Base-by-base conservation (phyloP, 1,140 invertebrate species). In the Cotesia typhae region DNA sequence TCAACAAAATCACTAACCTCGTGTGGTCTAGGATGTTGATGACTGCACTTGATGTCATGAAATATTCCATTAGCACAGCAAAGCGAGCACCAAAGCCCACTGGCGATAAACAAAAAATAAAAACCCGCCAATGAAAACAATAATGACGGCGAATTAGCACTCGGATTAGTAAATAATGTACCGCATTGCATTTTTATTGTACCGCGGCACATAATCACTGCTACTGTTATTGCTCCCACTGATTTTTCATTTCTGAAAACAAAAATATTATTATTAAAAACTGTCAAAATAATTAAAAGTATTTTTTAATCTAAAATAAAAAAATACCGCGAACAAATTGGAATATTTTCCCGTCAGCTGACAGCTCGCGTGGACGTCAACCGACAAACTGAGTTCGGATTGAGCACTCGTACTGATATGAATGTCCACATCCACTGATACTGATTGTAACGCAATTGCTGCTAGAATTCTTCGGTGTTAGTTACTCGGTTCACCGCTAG, bases 21-120 rank as follows among this genome's bases (percentile, higher is more conserved):
- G 77, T 89, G 81, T 12, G 84, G 80, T 57, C 83, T 83, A 12
- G 88, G 89, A 81, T 89, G 87, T 67, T 85, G 83, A 75, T 90
- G 89, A 72, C 76, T 87, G 82, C 89, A 89, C 59, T 87, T 84
- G 20, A 82, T 82, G 69, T 87, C 84, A 70, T 83, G 82, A 79
- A 87, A 86, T 80, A 87, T 84, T 61, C 83, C 85, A 82, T 80
- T 82, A 70, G 82, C 85, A 67, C 72, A 74, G 87, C 76, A 70
- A 86, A 75, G 35, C 70, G 38, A 67, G 70, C 57, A 70, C 72
- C 55, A 70, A 84, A 77, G 63, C 79, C 76, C 77, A 73, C 47
- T 28, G 1, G 28, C 28, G 28, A 28, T 28, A 28, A 28, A 28
- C 1, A 12, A n/a, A 28, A 36, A 79, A 79, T 77, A 76, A 47